Evolutionary conservation across 2,113 vertebrate species (phyloP).

Genomic region (Dicerorhinus sumatrensis): DNA sequence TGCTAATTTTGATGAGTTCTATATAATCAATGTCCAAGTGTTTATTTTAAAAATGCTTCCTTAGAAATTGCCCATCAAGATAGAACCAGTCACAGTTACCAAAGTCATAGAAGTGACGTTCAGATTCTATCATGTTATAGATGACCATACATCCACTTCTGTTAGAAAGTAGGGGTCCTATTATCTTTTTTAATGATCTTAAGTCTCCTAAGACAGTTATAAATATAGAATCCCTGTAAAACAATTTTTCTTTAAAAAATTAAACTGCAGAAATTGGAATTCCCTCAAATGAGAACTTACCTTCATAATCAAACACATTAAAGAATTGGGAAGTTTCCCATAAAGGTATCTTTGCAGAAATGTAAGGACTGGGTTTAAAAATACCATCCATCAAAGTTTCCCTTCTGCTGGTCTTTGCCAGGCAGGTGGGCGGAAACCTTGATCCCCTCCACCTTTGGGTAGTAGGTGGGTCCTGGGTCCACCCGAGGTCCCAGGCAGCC

Average conservation of each 20-base stretch:
- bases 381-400: neutral
- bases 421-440: rapidly evolving
- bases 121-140: neutral
- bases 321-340: neutral
- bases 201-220: neutral
- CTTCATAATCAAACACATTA: neutral
- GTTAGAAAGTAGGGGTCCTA: neutral
- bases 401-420: neutral
- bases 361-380: neutral
- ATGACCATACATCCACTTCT: neutral
- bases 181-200: neutral
- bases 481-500: neutral
- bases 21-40: neutral
- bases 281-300: neutral
- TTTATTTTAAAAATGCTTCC: neutral
- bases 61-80: neutral
- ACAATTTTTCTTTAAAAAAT: neutral
- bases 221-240: neutral
- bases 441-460: neutral
- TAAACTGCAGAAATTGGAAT: neutral
- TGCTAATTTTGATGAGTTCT: neutral
- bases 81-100: neutral
- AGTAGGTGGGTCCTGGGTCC: neutral
- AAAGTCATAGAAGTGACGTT: neutral
- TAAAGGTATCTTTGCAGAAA: neutral